Base-by-base conservation (phyloP, 2,888 invertebrate species). In the Pediacus dermestoides region DNA sequence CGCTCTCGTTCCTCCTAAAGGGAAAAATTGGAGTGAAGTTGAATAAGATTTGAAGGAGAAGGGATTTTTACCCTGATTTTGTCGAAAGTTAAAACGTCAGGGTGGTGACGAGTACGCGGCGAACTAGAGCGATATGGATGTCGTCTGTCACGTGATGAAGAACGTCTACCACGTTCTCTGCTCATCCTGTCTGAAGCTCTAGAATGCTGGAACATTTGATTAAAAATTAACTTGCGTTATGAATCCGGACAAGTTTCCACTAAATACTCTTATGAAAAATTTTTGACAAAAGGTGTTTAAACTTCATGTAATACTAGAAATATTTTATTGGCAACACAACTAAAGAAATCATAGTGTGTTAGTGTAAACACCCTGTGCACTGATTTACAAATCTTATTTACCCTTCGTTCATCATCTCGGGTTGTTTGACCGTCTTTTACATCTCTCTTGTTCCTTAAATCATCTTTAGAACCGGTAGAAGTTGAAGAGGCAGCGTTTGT, bases 21-120 rank as follows among this genome's bases (percentile, higher is more conserved):
- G 36, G 40, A 43, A 12, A 6, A 31, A 6, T 18, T 18, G 18
- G 6, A 33, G 30, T 18, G 4, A 15, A 15, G 16, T 25, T 13
- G 37, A 32, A 6, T 10, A 2, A 16, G 12, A 42, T n/a, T 27
- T 37, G 22, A 39, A 30, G 7, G 30, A 21, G n/a, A 10, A 13
- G 9, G 32, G 47, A 63, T 6, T 23, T 36, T 71, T 67, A 81
- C 86, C 68, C 84, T 81, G 57, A 88, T 88, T 69, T 87, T 87
- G 33, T 83, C 82, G 66, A 87, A 88, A 1, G 87, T 85, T 10
- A 88, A 70, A 33, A 87, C 80, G 57, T 84, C 85, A 4, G 55
- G 52, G 11, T 45, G 50, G 32, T 46, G 46, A 4, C 41, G 50
- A 30, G 44, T 50, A 16, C 50, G 48, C 13, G 51, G 52, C n/a